phyloP scores from a whole-genome alignment of 2,888 invertebrate species.

The Dolomedes plantarius region DNA sequence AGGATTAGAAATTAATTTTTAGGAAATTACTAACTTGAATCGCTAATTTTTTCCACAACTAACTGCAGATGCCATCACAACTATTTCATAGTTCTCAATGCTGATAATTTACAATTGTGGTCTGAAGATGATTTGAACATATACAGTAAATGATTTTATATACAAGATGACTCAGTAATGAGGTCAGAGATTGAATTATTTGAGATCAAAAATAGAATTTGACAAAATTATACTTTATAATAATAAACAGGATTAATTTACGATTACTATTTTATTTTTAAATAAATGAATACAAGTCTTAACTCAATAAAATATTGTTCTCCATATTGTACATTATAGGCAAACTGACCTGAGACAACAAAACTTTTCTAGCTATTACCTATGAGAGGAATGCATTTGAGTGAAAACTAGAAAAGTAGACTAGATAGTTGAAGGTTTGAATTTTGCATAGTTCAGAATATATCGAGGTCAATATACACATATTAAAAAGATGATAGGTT shows the following conservation, averaged over 20 bases:
- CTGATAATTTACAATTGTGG: not conserved
- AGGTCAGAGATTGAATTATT: not conserved
- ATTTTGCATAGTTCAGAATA: not conserved
- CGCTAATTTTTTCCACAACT: not conserved
- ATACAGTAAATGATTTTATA: conserved; percentile 1
- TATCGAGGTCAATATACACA: no score
- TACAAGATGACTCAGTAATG: conserved; percentile 3
- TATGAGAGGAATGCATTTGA: not conserved
- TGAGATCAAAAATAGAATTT: not conserved
- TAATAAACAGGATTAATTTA: no score
- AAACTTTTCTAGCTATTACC: conserved; percentile 9
- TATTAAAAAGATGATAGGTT: no score
- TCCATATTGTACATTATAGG: not conserved
- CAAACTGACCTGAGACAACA: conserved; percentile 12
- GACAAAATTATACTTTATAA: no score
- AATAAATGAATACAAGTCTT: no score
- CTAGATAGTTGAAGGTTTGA: not conserved
- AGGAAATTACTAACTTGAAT: not conserved
- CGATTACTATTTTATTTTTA: no score
- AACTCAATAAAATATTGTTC: not conserved
- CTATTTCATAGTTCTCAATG: conserved; percentile 4
- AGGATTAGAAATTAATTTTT: not conserved
- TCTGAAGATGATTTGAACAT: not conserved
- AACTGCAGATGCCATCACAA: not conserved
- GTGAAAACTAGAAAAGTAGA: conserved; percentile 14